Percentiles rank a stretch among this genome's conserved stretches.
Conservation (phyloP, 2,888 invertebrate genomes). For the Brenthis ino region DNA sequence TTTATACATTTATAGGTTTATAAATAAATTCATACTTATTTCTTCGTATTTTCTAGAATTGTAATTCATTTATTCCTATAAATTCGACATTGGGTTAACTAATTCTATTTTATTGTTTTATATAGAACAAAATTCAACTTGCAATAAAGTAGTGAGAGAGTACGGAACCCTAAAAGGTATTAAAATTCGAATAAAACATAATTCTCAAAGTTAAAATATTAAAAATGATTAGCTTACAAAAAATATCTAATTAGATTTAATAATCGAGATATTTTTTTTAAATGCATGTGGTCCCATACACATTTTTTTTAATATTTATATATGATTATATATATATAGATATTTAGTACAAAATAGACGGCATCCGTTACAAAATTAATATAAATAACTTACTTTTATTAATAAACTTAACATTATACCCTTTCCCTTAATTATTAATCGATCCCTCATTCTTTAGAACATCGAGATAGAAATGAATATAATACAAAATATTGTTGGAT, state of each 20-base stretch:
- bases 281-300: conserved; percentile 15
- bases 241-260: background rate
- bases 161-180: too few species aligned
- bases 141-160: too few species aligned
- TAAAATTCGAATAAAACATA: too few species aligned
- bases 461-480: conserved; percentile 4
- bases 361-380: conserved; percentile 5
- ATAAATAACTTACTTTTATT: background rate
- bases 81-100: too few species aligned
- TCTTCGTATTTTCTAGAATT: too few species aligned
- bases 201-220: background rate
- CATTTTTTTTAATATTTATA: background rate
- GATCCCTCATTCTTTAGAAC: conserved; percentile 9
- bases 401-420: conserved; percentile 15
- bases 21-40: too few species aligned
- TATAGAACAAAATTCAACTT: too few species aligned
- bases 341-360: background rate
- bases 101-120: too few species aligned
- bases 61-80: too few species aligned
- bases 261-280: background rate
- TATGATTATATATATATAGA: background rate
- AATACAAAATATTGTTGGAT: background rate
- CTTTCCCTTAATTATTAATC: conserved; percentile 1
- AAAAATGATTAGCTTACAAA: background rate
- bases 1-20: too few species aligned